Base-by-base conservation (phyloP, 2,113 vertebrate species). In the Nothobranchius kuhntae region DNA sequence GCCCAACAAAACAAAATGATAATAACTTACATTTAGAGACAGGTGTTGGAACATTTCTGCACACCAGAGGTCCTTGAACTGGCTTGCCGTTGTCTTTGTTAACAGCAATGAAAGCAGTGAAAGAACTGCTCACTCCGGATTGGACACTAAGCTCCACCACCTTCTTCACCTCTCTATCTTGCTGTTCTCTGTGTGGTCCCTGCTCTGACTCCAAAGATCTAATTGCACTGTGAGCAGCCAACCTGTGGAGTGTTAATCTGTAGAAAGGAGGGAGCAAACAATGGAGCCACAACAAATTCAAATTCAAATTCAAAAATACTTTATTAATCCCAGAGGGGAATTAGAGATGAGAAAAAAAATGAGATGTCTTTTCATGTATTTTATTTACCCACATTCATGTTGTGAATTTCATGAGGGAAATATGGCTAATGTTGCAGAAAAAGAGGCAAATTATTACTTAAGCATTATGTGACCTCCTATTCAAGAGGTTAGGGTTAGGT, bases 101-200 rank as follows among this genome's bases (percentile, higher is more conserved):
- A 78, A 94, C 77, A 11, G 92, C 93, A 17, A 95, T 75, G 53
- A 94, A 95, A 15, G 93, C 87, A 3, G 94, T 96, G 73, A 91
- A 91, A 13, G 89, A 85, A 56, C 93, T 94, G 80, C 92, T 89
- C 52, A 95, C 89, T 76, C 93, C 92, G 53, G 92, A 91, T 51
- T 93, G 92, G 47, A 93, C 26, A 42, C 94, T 95, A 53, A 93
- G 65, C 36, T 93, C 80, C 77, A 94, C 48, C 1, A 94, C 83
- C 17, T 81, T 90, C 45, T 82, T 90, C 46, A 81, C 65, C 79
- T 78, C 46, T 14, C 59, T 68, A 6, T 78, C 52, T 0, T 70
- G 65, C 14, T 82, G 1, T 46, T 54, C 73, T 11, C 36, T 17
- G 30, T 30, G 30, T 3, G 71, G 58, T 13, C 51, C 62, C 17